phyloP scores from a whole-genome alignment of 2,888 invertebrate species.

The Flexamia atlantica region DNA sequence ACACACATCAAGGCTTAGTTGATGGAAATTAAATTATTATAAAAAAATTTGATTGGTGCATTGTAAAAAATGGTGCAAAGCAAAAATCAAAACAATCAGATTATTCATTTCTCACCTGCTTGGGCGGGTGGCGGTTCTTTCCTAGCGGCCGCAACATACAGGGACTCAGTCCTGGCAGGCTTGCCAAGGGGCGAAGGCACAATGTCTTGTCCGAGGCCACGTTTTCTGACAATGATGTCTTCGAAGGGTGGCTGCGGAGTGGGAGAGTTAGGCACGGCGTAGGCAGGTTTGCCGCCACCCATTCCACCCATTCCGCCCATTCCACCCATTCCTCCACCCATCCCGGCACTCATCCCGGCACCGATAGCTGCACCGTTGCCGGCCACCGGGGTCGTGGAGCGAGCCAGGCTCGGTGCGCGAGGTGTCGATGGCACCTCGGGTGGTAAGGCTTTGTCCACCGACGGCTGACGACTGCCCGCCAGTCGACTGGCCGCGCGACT shows the following conservation, averaged over 20 bases:
- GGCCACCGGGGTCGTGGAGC: slow-evolving; percentile 77
- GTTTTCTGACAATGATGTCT: slow-evolving; percentile 88
- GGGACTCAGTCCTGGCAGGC: slow-evolving; percentile 94
- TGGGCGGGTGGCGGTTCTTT: slow-evolving; percentile 68
- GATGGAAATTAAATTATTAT: too few species aligned
- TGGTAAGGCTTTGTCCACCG: slow-evolving; percentile 81
- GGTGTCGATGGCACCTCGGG: slow-evolving; percentile 74
- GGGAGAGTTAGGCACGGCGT: slow-evolving; percentile 74
- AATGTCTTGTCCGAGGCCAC: slow-evolving; percentile 90
- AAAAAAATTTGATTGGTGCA: too few species aligned
- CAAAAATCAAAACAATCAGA: too few species aligned
- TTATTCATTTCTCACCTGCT: slow-evolving; percentile 66
- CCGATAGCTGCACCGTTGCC: slow-evolving; percentile 72
- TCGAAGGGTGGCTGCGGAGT: slow-evolving; percentile 85
- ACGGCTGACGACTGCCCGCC: slow-evolving; percentile 85
- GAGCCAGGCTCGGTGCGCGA: slow-evolving; percentile 73
- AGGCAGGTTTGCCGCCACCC: slow-evolving; percentile 71
- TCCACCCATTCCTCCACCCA: slow-evolving; percentile 82
- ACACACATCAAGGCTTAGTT: too few species aligned
- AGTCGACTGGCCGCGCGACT: slow-evolving; percentile 83
- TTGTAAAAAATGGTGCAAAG: too few species aligned
- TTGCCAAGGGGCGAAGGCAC: slow-evolving; percentile 89
- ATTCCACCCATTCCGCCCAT: too few species aligned
- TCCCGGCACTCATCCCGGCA: slow-evolving; percentile 78
- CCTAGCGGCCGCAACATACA: slow-evolving; percentile 83